Conservation (phyloP, 2,888 invertebrate species). For the Cephus spinipes region DNA sequence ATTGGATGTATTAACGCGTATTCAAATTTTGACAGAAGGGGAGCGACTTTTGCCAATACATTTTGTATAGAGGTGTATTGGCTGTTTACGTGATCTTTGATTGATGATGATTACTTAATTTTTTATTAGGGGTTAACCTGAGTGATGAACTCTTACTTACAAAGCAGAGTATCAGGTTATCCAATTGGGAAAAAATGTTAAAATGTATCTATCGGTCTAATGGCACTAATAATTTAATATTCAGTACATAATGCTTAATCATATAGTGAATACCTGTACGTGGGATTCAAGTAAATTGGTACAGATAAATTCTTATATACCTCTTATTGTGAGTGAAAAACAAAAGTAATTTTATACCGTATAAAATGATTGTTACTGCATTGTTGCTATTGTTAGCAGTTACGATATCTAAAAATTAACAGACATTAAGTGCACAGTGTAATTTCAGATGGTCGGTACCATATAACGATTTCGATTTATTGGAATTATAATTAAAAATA, state of each 20-base stretch:
- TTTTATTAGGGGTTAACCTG: not conserved
- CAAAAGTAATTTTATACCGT: no score
- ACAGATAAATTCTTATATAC: no score
- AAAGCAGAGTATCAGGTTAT: not conserved
- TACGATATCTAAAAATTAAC: not conserved
- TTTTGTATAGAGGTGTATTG: not conserved
- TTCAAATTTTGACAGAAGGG: not conserved
- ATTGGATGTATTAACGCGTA: not conserved
- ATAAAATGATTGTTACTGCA: not conserved
- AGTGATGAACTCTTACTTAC: not conserved
- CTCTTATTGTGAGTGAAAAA: no score
- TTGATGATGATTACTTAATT: not conserved
- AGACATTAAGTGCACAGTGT: no score
- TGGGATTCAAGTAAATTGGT: no score
- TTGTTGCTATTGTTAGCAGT: not conserved
- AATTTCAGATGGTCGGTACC: not conserved
- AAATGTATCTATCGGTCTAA: not conserved
- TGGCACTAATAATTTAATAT: not conserved
- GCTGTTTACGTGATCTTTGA: not conserved
- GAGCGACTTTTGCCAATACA: not conserved
- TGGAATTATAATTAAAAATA: not conserved
- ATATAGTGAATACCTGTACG: no score
- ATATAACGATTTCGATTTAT: not conserved
- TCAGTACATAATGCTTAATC: not conserved
- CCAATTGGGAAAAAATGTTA: not conserved